Conservation (phyloP, 2,888 invertebrate species). For the Drosophila gaucha region DNA sequence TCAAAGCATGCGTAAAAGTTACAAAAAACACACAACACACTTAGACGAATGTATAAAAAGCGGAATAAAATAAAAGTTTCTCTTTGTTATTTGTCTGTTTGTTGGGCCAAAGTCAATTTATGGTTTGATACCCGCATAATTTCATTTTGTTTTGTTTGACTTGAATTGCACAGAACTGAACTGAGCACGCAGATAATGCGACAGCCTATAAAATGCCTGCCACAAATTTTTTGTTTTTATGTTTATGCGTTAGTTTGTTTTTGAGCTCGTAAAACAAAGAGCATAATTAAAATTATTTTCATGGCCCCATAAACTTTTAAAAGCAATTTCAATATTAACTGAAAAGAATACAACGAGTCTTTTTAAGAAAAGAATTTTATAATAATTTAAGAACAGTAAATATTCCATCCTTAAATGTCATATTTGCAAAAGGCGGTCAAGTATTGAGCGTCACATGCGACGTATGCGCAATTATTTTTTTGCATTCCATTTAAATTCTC, state of each 20-base stretch:
- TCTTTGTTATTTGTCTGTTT: conserved; percentile 39
- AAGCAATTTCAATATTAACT: conserved; percentile 7
- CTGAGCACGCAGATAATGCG: conserved; percentile 8
- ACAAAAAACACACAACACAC: conserved; percentile 13
- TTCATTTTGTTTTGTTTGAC: conserved; percentile 51
- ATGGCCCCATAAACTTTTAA: conserved; percentile 11
- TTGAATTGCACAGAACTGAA: no score
- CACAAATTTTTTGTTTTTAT: conserved; percentile 25
- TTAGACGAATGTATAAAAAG: conserved; percentile 12
- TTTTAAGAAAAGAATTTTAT: no score
- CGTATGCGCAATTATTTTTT: no score
- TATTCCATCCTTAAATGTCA: no score
- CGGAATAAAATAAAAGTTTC: conserved; percentile 41
- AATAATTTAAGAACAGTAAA: no score
- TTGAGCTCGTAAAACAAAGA: conserved; percentile 40
- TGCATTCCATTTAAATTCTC: conserved; percentile 34
- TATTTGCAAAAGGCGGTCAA: no score
- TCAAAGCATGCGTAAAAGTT: conserved; percentile 53
- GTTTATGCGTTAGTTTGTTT: conserved; percentile 34
- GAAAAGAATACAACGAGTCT: no score
- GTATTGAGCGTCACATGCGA: no score
- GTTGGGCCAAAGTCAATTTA: conserved; percentile 64
- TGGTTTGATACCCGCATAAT: conserved; percentile 67
- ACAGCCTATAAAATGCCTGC: conserved; percentile 34
- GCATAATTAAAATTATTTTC: conserved; percentile 44